phyloP scores from a whole-genome alignment of 2,888 invertebrate genomes.

The Cheilosia vulpina region DNA sequence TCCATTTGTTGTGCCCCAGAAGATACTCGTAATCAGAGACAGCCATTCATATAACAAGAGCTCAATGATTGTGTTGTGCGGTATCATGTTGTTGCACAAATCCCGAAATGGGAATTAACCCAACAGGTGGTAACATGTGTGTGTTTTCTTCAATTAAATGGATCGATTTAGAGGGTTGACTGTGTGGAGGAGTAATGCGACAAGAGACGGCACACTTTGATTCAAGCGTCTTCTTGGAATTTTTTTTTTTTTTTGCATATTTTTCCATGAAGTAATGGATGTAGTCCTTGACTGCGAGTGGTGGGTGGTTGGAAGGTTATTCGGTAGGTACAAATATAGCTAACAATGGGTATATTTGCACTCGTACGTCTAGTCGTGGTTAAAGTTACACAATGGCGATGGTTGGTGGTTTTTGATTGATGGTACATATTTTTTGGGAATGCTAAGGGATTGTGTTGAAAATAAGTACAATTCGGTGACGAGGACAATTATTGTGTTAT shows the following conservation, averaged over 20 bases:
- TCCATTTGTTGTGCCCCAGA: constrained; percentile 32
- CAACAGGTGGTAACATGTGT: constrained; percentile 68
- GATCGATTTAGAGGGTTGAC: constrained; percentile 16
- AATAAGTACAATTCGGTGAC: neutral
- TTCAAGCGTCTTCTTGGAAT: neutral
- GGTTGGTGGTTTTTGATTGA: neutral
- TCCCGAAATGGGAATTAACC: constrained; percentile 51
- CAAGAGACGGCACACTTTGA: neutral
- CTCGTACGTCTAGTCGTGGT: neutral
- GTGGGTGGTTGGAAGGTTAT: neutral
- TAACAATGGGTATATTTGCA: neutral
- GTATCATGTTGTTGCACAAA: constrained; percentile 48
- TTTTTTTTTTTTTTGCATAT: neutral
- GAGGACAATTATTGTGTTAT: neutral
- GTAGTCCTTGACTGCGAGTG: neutral
- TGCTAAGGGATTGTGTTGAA: neutral
- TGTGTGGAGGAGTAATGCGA: neutral
- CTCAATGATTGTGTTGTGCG: constrained; percentile 38
- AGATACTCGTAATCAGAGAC: constrained; percentile 32
- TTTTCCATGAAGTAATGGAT: neutral
- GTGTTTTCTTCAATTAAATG: constrained; percentile 20
- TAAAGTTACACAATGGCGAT: neutral
- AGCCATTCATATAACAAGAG: constrained; percentile 47
- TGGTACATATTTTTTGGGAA: neutral
- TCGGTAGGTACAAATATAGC: neutral